These are phyloP conservation scores for Stramonita haemastoma DNA, from an alignment of 2,888 invertebrate genomes.

Conservation along the genomic window DNA sequence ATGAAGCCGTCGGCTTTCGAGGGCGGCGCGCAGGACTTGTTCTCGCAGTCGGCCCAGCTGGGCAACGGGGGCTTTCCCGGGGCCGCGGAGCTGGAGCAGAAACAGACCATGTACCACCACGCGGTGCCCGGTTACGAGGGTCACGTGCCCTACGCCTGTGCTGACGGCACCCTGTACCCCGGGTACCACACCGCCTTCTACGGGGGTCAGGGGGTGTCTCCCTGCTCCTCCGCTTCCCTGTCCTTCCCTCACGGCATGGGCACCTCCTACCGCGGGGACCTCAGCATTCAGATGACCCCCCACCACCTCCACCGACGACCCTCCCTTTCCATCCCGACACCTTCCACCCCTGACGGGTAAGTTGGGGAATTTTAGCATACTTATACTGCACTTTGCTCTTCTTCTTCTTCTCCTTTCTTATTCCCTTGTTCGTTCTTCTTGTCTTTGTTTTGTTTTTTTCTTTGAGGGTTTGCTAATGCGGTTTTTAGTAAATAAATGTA, in stretches of 20 bases:
- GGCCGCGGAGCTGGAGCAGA: conserved; percentile 59
- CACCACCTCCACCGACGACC: conserved; percentile 64
- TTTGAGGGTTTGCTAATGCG: no score
- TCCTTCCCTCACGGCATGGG: conserved; percentile 48
- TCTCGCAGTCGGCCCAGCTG: conserved; percentile 50
- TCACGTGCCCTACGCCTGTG: conserved; percentile 52
- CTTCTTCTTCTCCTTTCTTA: neutral
- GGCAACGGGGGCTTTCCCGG: conserved; percentile 45
- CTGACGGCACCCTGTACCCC: conserved; percentile 52
- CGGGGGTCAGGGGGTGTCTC: conserved; percentile 55
- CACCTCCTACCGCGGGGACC: conserved; percentile 58
- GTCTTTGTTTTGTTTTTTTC: no score
- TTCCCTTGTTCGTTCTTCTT: no score
- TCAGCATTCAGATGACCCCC: conserved; percentile 56
- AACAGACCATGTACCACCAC: conserved; percentile 56
- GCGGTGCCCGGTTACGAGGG: conserved; percentile 52
- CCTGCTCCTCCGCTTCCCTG: conserved; percentile 50
- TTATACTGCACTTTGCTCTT: no score
- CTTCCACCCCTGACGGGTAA: conserved; percentile 68
- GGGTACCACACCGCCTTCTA: conserved; percentile 63
- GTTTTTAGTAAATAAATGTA: no score
- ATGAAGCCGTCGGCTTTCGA: conserved; percentile 52
- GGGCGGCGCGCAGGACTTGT: conserved; percentile 51
- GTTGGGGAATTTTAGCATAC: conserved; percentile 21
- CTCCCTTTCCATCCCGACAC: conserved; percentile 66